Base-by-base conservation (phyloP, 2,113 vertebrate genomes). In the Colinus virginianus region DNA sequence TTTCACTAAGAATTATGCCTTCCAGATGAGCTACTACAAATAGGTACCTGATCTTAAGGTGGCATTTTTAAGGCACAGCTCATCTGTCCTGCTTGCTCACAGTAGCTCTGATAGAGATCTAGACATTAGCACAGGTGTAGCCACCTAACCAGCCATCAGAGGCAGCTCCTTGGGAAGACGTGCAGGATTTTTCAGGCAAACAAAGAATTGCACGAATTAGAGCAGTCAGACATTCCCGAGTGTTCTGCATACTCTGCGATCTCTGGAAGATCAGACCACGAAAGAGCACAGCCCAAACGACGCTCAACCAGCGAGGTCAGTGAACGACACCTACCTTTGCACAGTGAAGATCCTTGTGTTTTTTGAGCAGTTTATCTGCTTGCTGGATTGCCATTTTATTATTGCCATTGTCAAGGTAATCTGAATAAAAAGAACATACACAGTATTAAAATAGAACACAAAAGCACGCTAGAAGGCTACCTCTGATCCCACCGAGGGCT, bases 311-410 rank as follows among this genome's bases (percentile, higher is more conserved):
- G 46, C 0, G 1, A 43, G 63, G 25, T 19, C 38, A 4, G 28
- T 9, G 13, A 36, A 32, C 30, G 3, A 2, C 42, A 92, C 97
- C 86, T 94, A 99, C 99, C 98, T 99, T 99, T 59, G 99, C 99
- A 96, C 99, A 99, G 97, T 99, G 99, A 95, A 99, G 98, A 96
- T 99, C 99, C 92, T 98, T 99, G 93, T 99, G 99, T 94, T 99
- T 99, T 97, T 99, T 99, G 90, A 99, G 98, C 97, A 99, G 96
- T 83, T 99, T 99, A 92, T 99, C 99, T 3, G 99, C 99, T 96
- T 99, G 99, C 97, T 99, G 99, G 96, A 99, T 99, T 40, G 99
- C 99, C 99, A 99, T 99, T 97, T 99, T 99, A 97, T 99, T 99
- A 98, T 99, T 99, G 96, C 99, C 99, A 99, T 99, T 99, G 92